Conservation (phyloP, 2,888 invertebrate genomes). For the Tachina lurida region DNA sequence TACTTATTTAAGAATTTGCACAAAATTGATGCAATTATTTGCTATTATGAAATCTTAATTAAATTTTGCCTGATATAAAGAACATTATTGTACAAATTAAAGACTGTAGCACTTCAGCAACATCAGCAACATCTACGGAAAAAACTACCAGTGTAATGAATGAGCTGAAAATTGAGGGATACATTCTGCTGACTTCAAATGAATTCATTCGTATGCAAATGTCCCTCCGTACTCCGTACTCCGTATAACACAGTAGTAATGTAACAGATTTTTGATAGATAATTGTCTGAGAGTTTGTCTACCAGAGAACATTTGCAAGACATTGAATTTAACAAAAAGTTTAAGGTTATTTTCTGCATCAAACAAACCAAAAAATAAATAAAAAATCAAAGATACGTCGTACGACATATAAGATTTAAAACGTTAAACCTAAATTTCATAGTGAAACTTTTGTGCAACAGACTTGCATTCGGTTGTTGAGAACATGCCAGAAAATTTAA, state of each 20-base stretch:
- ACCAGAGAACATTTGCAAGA: conserved; percentile 32
- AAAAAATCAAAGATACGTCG: neutral
- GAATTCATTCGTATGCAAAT: neutral
- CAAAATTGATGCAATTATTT: too few relatives aligned
- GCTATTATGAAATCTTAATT: too few relatives aligned
- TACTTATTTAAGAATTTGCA: too few relatives aligned
- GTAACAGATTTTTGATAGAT: conserved; percentile 49
- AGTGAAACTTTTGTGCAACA: neutral
- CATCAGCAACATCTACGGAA: too few relatives aligned
- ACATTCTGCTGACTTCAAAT: too few relatives aligned
- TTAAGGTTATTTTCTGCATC: conserved; percentile 20
- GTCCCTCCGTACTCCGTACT: neutral
- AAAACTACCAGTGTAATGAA: too few relatives aligned
- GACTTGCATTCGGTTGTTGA: neutral
- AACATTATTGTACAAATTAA: too few relatives aligned
- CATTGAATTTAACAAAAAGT: conserved; percentile 24
- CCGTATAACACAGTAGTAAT: conserved; percentile 1
- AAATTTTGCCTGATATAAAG: too few relatives aligned
- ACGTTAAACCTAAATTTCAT: neutral
- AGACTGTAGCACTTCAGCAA: too few relatives aligned
- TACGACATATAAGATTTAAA: conserved; percentile 7
- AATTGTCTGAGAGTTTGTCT: conserved; percentile 53
- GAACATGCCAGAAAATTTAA: conserved; percentile 27
- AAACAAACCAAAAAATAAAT: neutral
- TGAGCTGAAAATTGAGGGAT: too few relatives aligned